Conservation (phyloP, 23 tunicate species). For the Trididemnum miniatum region DNA sequence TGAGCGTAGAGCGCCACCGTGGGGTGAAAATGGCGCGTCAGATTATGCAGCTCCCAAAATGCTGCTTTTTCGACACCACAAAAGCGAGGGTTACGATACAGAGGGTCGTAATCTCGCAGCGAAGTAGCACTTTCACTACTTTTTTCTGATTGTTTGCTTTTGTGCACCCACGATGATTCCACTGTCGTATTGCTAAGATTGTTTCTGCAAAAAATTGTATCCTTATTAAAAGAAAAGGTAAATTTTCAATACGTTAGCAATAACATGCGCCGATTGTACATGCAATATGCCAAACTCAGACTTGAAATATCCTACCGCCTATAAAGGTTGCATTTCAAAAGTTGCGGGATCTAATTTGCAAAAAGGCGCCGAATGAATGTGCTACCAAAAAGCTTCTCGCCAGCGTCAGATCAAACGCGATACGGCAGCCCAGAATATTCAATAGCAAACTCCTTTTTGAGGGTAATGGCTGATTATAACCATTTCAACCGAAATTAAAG, state of each 20-base stretch:
- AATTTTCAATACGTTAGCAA: neutral
- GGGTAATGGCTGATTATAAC: too few relatives aligned
- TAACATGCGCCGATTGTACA: too few relatives aligned
- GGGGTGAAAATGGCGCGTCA: conserved; percentile 75
- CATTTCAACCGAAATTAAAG: too few relatives aligned
- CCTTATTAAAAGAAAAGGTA: neutral
- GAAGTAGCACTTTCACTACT: neutral
- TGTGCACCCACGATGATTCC: conserved; percentile 68
- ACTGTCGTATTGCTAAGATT: neutral
- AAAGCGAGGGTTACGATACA: conserved; percentile 55
- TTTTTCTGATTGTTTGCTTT: conserved; percentile 7
- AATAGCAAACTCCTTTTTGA: too few relatives aligned
- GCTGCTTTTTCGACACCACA: conserved; percentile 54
- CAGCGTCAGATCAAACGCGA: too few relatives aligned
- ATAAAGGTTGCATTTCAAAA: too few relatives aligned
- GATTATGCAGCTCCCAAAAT: conserved; percentile 63
- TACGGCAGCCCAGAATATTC: too few relatives aligned
- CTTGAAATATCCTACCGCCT: too few relatives aligned
- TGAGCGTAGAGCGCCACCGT: conserved; percentile 58
- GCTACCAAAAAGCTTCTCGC: too few relatives aligned
- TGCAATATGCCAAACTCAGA: too few relatives aligned
- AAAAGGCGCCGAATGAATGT: too few relatives aligned
- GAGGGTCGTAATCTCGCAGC: conserved; percentile 48
- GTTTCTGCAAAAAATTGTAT: neutral
- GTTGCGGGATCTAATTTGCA: too few relatives aligned